Base-by-base conservation (phyloP, 2,888 invertebrate species). In the Diarsia dahlii region DNA sequence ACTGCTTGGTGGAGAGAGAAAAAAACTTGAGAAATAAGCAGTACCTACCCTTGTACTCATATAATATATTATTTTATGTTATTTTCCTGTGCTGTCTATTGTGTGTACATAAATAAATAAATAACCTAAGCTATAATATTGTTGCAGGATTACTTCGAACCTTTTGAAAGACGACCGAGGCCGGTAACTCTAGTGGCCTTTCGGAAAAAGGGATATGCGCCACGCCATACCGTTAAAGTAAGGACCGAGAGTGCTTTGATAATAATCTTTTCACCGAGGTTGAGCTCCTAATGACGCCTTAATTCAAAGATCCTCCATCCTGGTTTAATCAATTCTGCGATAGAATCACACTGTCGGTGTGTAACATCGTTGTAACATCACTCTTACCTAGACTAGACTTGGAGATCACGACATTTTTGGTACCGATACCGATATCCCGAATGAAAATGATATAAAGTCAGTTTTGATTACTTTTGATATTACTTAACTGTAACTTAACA, bases 121-220 rank as follows among this genome's bases (percentile, higher is more conserved):
- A n/a, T 76, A 23, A 23, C 66, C 9, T 20, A 39, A 34, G 48
- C 18, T 48, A 23, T 28, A 28, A 28, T 28, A 28, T 65, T 73
- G 8, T 72, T 71, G 34, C 86, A 95, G 95, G 92, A 88, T 64
- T 91, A 91, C 70, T 95, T 95, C 78, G 94, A 92, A 75, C 94
- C 95, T 0, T 95, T 94, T 75, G 95, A 95, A 86, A 90, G 88
- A 71, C 88, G 95, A 73, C 90, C 87, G n/a, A 92, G 90, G 66
- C 93, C 95, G 1, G 91, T 95, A 0, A 94, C 93, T 0, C 84
- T 95, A 1, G 87, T 95, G 3, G 90, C 93, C 0, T 92, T 95
- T 78, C 91, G 93, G 72, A 95, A 91, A 81, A 92, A 93, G 71
- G 93, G 92, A 56, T 68, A 90, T 15, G 75, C 88, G 9, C 89